These are phyloP conservation scores for Drosophila mojavensis DNA, from an alignment of 1,140 invertebrate genomes.

Conservation along the genomic window DNA sequence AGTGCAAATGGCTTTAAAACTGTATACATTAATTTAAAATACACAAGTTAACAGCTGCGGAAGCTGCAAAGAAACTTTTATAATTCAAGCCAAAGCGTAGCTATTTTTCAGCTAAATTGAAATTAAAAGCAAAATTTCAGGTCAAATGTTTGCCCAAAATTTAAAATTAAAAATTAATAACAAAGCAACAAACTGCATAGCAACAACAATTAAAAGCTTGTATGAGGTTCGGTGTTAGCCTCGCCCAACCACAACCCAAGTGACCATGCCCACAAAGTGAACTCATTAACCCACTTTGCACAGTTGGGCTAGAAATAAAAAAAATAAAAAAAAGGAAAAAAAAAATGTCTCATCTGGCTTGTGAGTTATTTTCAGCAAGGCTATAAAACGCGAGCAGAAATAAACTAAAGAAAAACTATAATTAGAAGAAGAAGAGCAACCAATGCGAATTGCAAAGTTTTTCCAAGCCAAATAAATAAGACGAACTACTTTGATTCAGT, in stretches of 20 bases:
- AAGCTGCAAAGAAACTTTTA: not conserved
- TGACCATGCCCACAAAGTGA: constrained; percentile 41
- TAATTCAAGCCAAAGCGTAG: not conserved
- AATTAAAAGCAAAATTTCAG: constrained; percentile 16
- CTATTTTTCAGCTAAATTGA: not conserved
- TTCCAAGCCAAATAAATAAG: constrained; percentile 25
- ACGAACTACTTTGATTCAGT: constrained; percentile 27
- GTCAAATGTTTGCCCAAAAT: constrained; percentile 28
- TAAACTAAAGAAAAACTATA: constrained; percentile 13
- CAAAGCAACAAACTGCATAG: constrained; percentile 5
- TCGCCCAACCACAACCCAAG: not conserved
- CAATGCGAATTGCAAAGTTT: constrained; percentile 40
- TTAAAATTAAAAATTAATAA: not conserved
- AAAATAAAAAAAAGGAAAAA: constrained; percentile 24
- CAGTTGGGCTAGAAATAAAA: constrained; percentile 47
- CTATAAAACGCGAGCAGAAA: constrained; percentile 34
- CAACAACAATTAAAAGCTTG: constrained; percentile 38
- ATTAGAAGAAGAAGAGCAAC: not conserved
- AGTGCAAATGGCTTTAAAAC: no score
- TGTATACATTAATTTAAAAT: not conserved
- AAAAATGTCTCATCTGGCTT: constrained; percentile 70
- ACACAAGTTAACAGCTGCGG: not conserved
- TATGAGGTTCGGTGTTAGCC: constrained; percentile 13
- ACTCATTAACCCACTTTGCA: constrained; percentile 74
- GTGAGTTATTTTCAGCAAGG: constrained; percentile 55